Evolutionary conservation across 2,888 invertebrate species (phyloP).

Genomic region (Drepanosiphum platanoidis): DNA sequence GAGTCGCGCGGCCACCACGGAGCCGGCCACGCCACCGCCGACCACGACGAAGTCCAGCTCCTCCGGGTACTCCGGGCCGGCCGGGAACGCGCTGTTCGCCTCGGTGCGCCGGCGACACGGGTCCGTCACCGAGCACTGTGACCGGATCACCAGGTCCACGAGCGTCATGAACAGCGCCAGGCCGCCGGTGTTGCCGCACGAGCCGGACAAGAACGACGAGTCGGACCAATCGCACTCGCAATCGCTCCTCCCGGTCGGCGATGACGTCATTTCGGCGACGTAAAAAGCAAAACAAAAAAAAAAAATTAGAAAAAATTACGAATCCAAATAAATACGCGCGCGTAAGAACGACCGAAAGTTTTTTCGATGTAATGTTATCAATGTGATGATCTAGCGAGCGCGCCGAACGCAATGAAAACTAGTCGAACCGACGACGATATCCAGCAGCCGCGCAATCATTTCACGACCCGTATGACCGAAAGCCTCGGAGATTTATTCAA

Average conservation of each 20-base stretch:
- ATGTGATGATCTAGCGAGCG: not conserved
- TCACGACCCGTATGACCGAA: constrained; percentile 22
- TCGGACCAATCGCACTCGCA: constrained; percentile 65
- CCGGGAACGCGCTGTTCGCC: constrained; percentile 15
- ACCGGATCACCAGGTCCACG: constrained; percentile 65
- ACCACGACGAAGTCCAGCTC: constrained; percentile 64
- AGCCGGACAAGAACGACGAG: constrained; percentile 64
- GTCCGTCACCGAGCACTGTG: constrained; percentile 65
- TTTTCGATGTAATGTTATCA: not conserved
- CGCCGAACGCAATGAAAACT: not conserved
- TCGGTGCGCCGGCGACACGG: constrained; percentile 65
- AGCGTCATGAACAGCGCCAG: constrained; percentile 65
- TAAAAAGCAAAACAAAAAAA: not conserved
- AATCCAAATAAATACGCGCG: not conserved
- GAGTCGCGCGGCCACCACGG: constrained; percentile 69
- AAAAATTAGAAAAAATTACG: not conserved
- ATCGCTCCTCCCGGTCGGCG: constrained; percentile 2
- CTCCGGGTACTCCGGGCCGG: constrained; percentile 32
- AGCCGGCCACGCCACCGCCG: constrained; percentile 68
- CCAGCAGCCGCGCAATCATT: not conserved
- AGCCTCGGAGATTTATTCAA: constrained; percentile 25
- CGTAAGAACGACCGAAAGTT: not conserved
- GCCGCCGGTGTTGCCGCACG: constrained; percentile 65
- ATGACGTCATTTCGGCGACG: not conserved
- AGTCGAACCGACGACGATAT: not conserved